These are phyloP conservation scores for Nylanderia fulva DNA, from an alignment of 1,140 invertebrate species.

Conservation along the genomic window DNA sequence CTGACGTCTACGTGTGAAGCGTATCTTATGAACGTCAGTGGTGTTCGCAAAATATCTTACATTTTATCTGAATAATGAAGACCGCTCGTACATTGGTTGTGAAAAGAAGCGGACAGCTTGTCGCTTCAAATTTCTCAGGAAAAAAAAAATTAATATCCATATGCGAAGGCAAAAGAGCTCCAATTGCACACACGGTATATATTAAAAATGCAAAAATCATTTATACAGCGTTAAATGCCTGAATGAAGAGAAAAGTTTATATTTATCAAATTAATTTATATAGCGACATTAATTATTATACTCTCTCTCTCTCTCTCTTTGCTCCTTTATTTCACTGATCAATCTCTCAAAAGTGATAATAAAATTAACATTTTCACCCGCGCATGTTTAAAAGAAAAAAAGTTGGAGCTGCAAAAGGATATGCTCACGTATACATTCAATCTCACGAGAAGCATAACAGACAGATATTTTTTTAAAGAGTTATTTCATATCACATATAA, in stretches of 20 bases:
- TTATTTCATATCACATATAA: not conserved
- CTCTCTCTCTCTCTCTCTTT: not conserved
- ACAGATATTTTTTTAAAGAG: not conserved
- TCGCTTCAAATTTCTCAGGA: conserved; percentile 27
- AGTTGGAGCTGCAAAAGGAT: not conserved
- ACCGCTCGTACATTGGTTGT: not conserved
- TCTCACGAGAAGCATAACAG: not conserved
- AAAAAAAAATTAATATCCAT: conserved; percentile 66
- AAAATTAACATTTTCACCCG: not conserved
- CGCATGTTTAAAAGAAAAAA: not conserved
- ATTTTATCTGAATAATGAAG: conserved; percentile 52
- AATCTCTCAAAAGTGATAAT: too few species aligned
- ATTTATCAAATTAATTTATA: too few species aligned
- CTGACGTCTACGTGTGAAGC: not conserved
- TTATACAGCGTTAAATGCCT: not conserved
- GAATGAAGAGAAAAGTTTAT: conserved; percentile 11
- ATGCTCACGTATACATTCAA: not conserved
- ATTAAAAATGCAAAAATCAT: conserved; percentile 23
- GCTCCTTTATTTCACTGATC: not conserved
- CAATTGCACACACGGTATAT: conserved; percentile 21
- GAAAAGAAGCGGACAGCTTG: conserved; percentile 19
- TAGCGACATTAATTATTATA: not conserved
- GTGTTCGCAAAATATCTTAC: conserved; percentile 3
- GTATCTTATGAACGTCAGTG: conserved; percentile 2
- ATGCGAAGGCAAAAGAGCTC: conserved; percentile 26